Base-by-base conservation (phyloP, 2,888 invertebrate species). In the Plebejus anna region DNA sequence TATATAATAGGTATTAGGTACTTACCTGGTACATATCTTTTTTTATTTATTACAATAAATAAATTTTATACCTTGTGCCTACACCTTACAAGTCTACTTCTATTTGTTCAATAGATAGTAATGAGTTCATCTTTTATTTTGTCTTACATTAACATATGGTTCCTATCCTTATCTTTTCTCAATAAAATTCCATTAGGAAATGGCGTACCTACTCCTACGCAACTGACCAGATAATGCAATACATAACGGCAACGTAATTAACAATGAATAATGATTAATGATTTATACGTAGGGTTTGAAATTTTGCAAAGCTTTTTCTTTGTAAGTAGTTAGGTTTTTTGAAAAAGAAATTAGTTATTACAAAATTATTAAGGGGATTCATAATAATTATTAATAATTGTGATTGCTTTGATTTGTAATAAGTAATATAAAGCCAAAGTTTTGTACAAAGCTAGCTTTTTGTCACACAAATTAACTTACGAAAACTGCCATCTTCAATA, bases 131-230 rank as follows among this genome's bases (percentile, higher is more conserved):
- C n/a, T 71, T 42, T 71, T 71, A 71, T 71, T 42, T 71, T 36
- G 38, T 22, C 9, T 71, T 42, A 42, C 71, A 66, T 71, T 71
- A 71, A n/a, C 71, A 71, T 71, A 71, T 71, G 42, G n/a, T 42
- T 71, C 42, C 66, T 66, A 32, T 36, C 66, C 66, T 71, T 71
- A 71, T 71, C 71, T 71, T 38, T 70, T 42, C 42, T 42, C 71
- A 71, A 71, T 71, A 71, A 71, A 71, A 71, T 42, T n/a, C 71
- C 71, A 71, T 71, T 71, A 71, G n/a, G 71, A 71, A 71, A 71
- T 42, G 42, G 71, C 71, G 38, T 7, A 71, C 71, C 16, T 7
- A 71, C 71, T 71, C 71, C 71, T 66, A 66, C 66, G 66, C 66
- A 66, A 16, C 4, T 13, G 66, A 32, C 6, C 66, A 32, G 13